phyloP scores from a whole-genome alignment of 1,140 invertebrate species.

The Argopecten irradians region DNA sequence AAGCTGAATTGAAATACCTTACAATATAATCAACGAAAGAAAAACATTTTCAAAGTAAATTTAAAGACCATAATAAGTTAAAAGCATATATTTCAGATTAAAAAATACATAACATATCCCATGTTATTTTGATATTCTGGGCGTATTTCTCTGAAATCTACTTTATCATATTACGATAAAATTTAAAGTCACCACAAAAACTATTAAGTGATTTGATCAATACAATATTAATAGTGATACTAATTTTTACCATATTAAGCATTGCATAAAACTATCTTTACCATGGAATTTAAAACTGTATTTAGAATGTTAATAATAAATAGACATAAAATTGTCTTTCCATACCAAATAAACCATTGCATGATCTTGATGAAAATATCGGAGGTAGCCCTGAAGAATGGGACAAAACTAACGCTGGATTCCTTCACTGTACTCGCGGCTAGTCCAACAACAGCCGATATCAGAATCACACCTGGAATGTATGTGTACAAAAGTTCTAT shows the following conservation, averaged over 20 bases:
- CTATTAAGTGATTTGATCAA: not conserved
- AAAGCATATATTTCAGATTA: no score
- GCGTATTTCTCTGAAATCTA: no score
- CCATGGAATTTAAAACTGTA: not conserved
- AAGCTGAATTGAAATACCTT: no score
- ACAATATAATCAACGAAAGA: no score
- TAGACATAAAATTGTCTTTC: no score
- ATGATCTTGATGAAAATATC: conserved; percentile 55
- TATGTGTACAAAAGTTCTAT: not conserved
- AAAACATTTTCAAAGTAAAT: no score
- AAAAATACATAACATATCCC: no score
- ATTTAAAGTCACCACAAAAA: no score
- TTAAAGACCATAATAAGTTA: no score
- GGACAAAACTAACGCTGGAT: conserved; percentile 62
- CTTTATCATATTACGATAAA: no score
- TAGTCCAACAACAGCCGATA: conserved; percentile 57
- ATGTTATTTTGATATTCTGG: no score
- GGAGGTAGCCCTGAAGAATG: conserved; percentile 55
- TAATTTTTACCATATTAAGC: not conserved
- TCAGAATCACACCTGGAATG: conserved; percentile 50
- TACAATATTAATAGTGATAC: not conserved
- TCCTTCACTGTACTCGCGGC: conserved; percentile 92
- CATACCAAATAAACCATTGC: conserved; percentile 56
- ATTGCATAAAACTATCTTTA: not conserved
- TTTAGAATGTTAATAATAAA: not conserved